phyloP scores from a whole-genome alignment of 2,888 invertebrate genomes.

The Hedychridium roseum region DNA sequence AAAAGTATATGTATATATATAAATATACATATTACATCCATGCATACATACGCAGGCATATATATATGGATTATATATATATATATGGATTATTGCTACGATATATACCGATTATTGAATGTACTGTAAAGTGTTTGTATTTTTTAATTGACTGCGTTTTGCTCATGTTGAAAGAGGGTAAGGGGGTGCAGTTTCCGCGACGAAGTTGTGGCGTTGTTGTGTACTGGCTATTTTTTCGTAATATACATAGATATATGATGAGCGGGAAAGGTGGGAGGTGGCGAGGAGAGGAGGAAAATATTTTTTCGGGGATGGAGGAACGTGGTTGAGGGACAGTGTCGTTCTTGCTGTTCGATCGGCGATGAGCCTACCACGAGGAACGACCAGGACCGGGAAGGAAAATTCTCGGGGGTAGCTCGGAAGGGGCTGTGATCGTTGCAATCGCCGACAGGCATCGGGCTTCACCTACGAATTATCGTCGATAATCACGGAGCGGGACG shows the following conservation, averaged over 20 bases:
- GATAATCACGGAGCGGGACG: too few relatives aligned
- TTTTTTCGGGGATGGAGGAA: too few relatives aligned
- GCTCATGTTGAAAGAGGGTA: slow-evolving; percentile 43
- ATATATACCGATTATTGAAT: slow-evolving; percentile 31
- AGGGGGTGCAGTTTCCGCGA: slow-evolving; percentile 2
- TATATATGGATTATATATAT: slow-evolving; percentile 13
- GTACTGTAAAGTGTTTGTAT: slow-evolving; percentile 51
- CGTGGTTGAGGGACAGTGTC: too few relatives aligned
- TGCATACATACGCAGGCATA: slow-evolving; percentile 5
- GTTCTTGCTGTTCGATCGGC: too few relatives aligned
- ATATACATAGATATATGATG: too few relatives aligned
- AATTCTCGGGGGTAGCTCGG: slow-evolving; percentile 14
- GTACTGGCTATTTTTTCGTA: slow-evolving; percentile 25
- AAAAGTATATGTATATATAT: slow-evolving; percentile 20
- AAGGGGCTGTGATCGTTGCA: slow-evolving; percentile 57
- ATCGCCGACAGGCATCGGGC: slow-evolving; percentile 29
- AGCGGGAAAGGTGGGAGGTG: too few relatives aligned
- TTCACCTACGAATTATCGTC: background rate
- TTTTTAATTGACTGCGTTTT: slow-evolving; percentile 54
- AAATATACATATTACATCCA: too few relatives aligned
- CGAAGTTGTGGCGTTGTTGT: slow-evolving; percentile 35
- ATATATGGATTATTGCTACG: slow-evolving; percentile 29
- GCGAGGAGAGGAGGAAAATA: too few relatives aligned
- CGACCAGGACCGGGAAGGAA: slow-evolving; percentile 3
- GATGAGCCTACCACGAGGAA: too few relatives aligned